Evolutionary conservation across 2,113 vertebrate species (phyloP), one percentile per base, ranked within the genome.

Genomic region (Notothenia coriiceps): DNA sequence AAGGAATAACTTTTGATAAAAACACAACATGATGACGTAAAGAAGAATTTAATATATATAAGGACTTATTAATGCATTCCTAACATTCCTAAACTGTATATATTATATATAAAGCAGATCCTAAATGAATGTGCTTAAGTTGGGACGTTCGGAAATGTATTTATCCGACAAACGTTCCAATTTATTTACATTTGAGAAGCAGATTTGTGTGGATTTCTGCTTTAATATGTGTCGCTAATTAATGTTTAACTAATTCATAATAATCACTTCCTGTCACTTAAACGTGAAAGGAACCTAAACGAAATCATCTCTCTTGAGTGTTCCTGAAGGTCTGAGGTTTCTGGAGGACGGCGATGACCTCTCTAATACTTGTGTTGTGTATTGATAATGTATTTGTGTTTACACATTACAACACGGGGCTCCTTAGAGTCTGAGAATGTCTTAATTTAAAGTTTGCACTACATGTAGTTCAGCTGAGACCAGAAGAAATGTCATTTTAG

Each of bases 281-380:
- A 12, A 14, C 6, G n/a, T 49, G 47, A 13, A 64, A 5, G 25
- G 47, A 25, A 18, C 20, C 1, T 17, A 14, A 8, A 18, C 4
- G 10, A 15, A 10, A 35, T 17, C 6, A 9, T 2, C 18, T 66
- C 44, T 63, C 2, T 0, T 0, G 5, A 52, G 76, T 52, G 10
- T 66, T 76, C 80, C 80, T 64, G 9, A 22, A 46, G 11, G 15
- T 56, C 7, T 0, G 0, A 9, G 66, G 74, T 90, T 91, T 90
- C 89, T 88, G 89, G 64, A 79, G 74, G 88, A 78, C 83, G 40
- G 62, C 33, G 82, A 79, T 71, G 70, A 79, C 80, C 15, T 77
- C 87, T 85, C 64, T 87, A 69, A 91, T 91, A 86, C 88, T 91
- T 91, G 89, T 92, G 90, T 94, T 93, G 90, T 91, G 70, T 85